Evolutionary conservation across 2,113 vertebrate species (phyloP), one percentile per base, ranked within the genome.

Genomic region (Romanogobio albipinnatus): DNA sequence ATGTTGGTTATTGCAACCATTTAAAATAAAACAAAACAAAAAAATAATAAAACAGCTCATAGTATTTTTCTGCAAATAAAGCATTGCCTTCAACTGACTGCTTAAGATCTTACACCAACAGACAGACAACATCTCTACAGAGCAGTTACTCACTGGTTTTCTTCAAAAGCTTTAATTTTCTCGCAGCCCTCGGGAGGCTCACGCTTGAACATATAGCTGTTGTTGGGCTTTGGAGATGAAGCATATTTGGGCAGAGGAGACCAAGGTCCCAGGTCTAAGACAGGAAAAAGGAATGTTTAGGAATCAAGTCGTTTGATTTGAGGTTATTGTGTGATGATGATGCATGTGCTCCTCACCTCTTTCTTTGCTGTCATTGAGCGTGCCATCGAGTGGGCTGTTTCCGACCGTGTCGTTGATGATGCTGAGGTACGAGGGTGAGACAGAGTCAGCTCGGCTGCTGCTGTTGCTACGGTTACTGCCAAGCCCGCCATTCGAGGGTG

Each of bases 191-290:
- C 98, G 0, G 98, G 98, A 87, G 98, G 98, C 88, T 99, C 98
- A 64, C 98, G 96, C 93, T 99, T 99, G 94, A 99, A 99, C 96
- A 97, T 97, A 86, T 99, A 99, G 94, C 98, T 99, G 94, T 99
- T 99, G 95, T 99, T 99, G 88, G 98, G 98, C 93, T 98, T 96
- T 88, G 98, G 98, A 15, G 98, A 99, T 39, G 97, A 98, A 85
- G 98, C 98, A 0, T 99, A 99, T 91, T 99, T 99, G 39, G 98
- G 98, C 89, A 99, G 94, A 49, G 98, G 98, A 87, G 98, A 99
- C 91, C 94, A 97, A 89, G 96, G 97, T 45, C 97, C 97, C 83
- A 98, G 96, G 83, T 99, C 98, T 99, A 94, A 73, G 87, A 85
- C 1, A 74, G 17, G 15, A 24, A 83, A 5, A 22, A n/a, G 26